Evolutionary conservation across 2,888 invertebrate genomes (phyloP).

Genomic region (Brachyptera risi): DNA sequence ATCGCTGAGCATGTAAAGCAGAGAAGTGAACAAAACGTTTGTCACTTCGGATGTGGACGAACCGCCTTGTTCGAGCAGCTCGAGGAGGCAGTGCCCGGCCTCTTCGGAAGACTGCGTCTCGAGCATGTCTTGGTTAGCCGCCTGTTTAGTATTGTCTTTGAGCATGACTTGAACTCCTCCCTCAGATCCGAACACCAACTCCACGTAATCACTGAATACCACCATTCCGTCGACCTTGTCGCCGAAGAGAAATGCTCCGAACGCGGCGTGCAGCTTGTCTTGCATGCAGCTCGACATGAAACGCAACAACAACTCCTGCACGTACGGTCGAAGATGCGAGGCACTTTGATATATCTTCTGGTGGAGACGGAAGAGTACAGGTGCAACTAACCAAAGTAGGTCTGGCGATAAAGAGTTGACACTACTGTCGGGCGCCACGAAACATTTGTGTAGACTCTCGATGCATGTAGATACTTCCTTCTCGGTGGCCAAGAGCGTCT

Average conservation of each 20-base stretch:
- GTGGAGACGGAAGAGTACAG: constrained; percentile 41
- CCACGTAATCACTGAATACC: constrained; percentile 38
- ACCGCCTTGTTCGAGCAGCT: constrained; percentile 29
- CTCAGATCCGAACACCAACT: constrained; percentile 36
- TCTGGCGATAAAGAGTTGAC: constrained; percentile 41
- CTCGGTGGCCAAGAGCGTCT: constrained; percentile 36
- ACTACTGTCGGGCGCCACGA: constrained; percentile 40
- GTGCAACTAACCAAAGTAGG: constrained; percentile 37
- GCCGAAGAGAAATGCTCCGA: constrained; percentile 43
- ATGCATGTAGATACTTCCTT: constrained; percentile 41
- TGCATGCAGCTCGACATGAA: constrained; percentile 33
- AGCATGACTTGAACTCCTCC: constrained; percentile 28
- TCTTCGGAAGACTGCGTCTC: constrained; percentile 23
- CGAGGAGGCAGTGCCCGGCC: constrained; percentile 29
- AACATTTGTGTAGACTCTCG: constrained; percentile 42
- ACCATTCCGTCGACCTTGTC: constrained; percentile 35
- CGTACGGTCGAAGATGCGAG: constrained; percentile 33
- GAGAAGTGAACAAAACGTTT: constrained; percentile 27
- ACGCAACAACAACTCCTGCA: constrained; percentile 35
- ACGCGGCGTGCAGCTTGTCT: constrained; percentile 36
- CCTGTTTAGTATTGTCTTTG: constrained; percentile 8
- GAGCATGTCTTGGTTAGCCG: not conserved
- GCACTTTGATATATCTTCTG: constrained; percentile 35
- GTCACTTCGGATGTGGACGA: constrained; percentile 28
- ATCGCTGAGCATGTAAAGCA: constrained; percentile 25